Evolutionary conservation across 2,888 invertebrate genomes (phyloP), one percentile per base, ranked within the genome.

Genomic region (Drosophila melanosoma): DNA sequence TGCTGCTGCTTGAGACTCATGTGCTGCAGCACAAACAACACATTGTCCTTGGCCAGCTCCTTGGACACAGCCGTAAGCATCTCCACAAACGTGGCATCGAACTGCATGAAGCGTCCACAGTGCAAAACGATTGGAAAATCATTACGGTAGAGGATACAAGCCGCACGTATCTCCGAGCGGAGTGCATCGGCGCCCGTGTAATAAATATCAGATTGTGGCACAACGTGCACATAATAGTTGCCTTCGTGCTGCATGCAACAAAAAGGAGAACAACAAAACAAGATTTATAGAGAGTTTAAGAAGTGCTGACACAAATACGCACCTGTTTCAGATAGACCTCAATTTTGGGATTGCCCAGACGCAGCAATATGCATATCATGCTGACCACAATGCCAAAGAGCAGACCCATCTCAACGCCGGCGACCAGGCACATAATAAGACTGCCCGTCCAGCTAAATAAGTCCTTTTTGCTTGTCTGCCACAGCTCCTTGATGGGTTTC

Each of bases 381-480:
- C 96, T 96, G 38, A 95, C 93, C 20, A 95, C 88, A 74, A 96
- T 95, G 67, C 98, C 97, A 54, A 95, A 94, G 35, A 97, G 93
- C 76, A 98, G 95, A 57, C 98, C 98, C 87, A 95, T 94, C 94
- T 98, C 97, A 53, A 97, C 96, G 32, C 96, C 96, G 71, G 95
- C 93, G 61, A 94, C 90, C 61, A 98, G 92, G 75, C 96, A 96
- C 49, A 95, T 94, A 1, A 95, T 68, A 76, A 97, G 96, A 57
- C 97, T 97, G 17, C 95, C 93, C 62, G 94, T 82, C 89, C 96
- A 95, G 64, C 96, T 95, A 53, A 94, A 84, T 65, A 96, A 94
- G 92, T 97, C 97, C 71, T 93, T 92, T 89, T 95, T 95, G 91
- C 93, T 94, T 76, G 93, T 92, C 23, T 91, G 93, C 95, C 95